Evolutionary conservation across 2,888 invertebrate species (phyloP), one percentile per base, ranked within the genome.

Genomic region (Villa cingulata): DNA sequence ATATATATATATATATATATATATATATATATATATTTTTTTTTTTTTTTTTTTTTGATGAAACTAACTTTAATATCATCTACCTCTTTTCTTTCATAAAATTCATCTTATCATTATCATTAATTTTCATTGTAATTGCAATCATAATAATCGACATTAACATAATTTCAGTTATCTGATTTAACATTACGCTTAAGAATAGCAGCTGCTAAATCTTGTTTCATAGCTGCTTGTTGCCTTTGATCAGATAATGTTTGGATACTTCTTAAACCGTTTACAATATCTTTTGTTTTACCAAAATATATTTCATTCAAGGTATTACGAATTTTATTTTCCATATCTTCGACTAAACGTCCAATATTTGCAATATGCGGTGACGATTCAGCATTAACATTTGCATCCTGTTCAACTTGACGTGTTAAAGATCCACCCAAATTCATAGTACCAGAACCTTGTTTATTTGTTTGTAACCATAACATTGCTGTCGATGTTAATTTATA

Each of bases 311-410:
- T 97, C 59, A 98, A 76, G 6, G 95, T 96, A 69, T 90, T 91
- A 58, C 98, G 81, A 64, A 98, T 98, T 76, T 97, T 98, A 69
- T 97, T 98, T 68, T 98, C 98, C 92, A 97, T 97, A 61, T 98
- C 97, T 72, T 99, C 98, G 1, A 98, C 94, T 89, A 98, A 87
- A 60, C 86, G 81, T 19, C 98, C 98, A 61, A 98, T 98, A 71
- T 98, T 99, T 45, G 90, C 95, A 63, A 98, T 95, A 70, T 98
- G 98, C 0, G 97, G 92, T 40, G 87, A 89, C 23, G 89, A 83
- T 23, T 23, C 23, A 57, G 98, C 97, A 61, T 85, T 89, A 18
- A 96, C 87, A 38, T 83, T 74, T 1, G 83, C 80, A 68, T 98
- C 97, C 64, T 84, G 86, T 66, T 97, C 97, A 27, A 85, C 83